These are phyloP conservation scores for Bettongia penicillata DNA, from an alignment of 2,113 vertebrate species.

Conservation along the genomic window DNA sequence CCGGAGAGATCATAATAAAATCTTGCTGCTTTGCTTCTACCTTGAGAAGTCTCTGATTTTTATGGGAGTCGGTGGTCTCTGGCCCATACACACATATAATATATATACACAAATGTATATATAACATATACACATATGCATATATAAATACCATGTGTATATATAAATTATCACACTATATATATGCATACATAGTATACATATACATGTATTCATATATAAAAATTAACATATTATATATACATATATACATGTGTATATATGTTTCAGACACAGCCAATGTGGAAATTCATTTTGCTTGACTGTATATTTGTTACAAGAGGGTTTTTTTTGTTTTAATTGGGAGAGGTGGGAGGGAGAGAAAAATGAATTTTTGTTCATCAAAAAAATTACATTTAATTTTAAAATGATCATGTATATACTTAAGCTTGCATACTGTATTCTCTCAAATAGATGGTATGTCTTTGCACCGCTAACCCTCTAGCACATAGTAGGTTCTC, in stretches of 20 bases:
- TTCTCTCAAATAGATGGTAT: background rate
- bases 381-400: background rate
- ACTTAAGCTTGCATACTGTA: background rate
- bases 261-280: background rate
- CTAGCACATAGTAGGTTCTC: background rate
- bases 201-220: background rate
- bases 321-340: background rate
- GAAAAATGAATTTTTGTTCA: background rate
- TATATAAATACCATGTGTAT: too few species aligned
- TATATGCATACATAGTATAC: background rate
- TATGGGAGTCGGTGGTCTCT: too few species aligned
- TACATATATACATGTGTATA: background rate
- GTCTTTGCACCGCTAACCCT: background rate
- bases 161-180: too few species aligned
- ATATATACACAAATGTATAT: too few species aligned
- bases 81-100: too few species aligned
- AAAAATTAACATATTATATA: background rate
- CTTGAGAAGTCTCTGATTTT: too few species aligned
- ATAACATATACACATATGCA: too few species aligned
- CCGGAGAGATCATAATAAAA: too few species aligned
- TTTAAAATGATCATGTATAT: background rate
- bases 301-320: background rate
- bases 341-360: background rate
- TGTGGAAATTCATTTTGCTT: background rate
- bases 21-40: too few species aligned